Percentiles rank a stretch among this genome's conserved stretches.
These are phyloP conservation scores for Leptopilina syphax DNA, from an alignment of 2,888 invertebrate species.

Conservation along the genomic window DNA sequence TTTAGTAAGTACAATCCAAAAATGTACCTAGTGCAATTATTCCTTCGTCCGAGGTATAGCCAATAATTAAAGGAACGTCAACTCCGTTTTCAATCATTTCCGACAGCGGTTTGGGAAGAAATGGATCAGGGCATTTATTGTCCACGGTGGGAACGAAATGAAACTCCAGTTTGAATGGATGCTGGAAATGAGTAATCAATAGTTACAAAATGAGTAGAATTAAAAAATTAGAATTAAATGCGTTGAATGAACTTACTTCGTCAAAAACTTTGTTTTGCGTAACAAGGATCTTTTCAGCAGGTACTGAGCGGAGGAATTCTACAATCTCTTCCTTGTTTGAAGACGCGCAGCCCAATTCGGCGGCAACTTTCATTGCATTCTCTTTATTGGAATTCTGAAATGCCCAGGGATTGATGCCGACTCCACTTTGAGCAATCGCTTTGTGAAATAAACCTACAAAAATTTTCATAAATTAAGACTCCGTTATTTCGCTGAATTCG, in stretches of 20 bases:
- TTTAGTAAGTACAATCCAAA: background rate
- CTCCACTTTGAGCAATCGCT: conserved; percentile 67
- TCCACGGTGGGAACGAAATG: conserved; percentile 59
- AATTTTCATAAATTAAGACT: background rate
- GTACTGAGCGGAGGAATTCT: conserved; percentile 58
- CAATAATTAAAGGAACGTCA: conserved; percentile 78
- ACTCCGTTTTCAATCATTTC: conserved; percentile 64
- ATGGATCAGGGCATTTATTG: conserved; percentile 49
- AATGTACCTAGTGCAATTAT: conserved; percentile 47
- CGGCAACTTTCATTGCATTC: conserved; percentile 53
- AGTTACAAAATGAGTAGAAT: no score
- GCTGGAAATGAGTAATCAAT: background rate
- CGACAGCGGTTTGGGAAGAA: conserved; percentile 67
- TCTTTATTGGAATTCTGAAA: conserved; percentile 46
- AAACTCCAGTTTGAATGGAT: background rate
- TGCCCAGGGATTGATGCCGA: conserved; percentile 55
- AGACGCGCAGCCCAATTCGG: conserved; percentile 58
- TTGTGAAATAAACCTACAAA: conserved; percentile 66
- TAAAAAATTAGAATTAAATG: no score
- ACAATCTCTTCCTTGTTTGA: conserved; percentile 58
- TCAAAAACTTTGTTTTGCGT: conserved; percentile 60
- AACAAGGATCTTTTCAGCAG: conserved; percentile 67
- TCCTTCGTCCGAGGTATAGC: conserved; percentile 78
- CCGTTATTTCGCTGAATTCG: background rate
- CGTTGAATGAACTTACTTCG: background rate